Conservation (phyloP, 2,797 vertebrate genomes). For the Gymnodraco acuticeps region DNA sequence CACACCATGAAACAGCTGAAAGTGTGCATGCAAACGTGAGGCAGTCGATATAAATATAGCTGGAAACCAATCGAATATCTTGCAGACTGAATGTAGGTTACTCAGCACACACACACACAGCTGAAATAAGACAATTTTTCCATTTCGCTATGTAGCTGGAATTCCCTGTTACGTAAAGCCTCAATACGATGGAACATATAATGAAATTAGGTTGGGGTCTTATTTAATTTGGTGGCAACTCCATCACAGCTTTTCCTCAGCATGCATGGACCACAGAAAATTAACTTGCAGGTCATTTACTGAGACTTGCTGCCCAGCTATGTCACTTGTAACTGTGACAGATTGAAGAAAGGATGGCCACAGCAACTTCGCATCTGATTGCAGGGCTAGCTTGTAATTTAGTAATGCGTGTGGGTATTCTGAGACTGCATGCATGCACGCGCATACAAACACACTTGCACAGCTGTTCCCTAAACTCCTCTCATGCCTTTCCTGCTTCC, state of each 20-base stretch:
- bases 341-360: conserved; percentile 32
- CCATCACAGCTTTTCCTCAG: conserved; percentile 41
- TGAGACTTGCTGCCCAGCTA: conserved; percentile 33
- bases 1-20: conserved; percentile 32
- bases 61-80: conserved; percentile 61
- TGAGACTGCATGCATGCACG: conserved; percentile 46
- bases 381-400: conserved; percentile 60
- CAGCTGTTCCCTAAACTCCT: conserved; percentile 75
- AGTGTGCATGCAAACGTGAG: conserved; percentile 18
- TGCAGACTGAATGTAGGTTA: conserved; percentile 64
- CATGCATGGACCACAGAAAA: conserved; percentile 45
- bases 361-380: conserved; percentile 55
- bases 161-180: conserved; percentile 78
- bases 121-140: conserved; percentile 74
- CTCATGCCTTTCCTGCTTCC: conserved; percentile 67
- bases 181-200: conserved; percentile 74
- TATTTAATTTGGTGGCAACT: conserved; percentile 68
- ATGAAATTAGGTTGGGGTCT: conserved; percentile 71
- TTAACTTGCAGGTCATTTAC: conserved; percentile 50
- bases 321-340: conserved; percentile 33
- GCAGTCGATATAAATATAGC: conserved; percentile 47
- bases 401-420: conserved; percentile 64
- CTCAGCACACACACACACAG: conserved; percentile 40
- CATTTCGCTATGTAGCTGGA: conserved; percentile 76
- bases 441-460: conserved; percentile 55